Conservation (phyloP, 2,113 vertebrate genomes). For the human region DNA sequence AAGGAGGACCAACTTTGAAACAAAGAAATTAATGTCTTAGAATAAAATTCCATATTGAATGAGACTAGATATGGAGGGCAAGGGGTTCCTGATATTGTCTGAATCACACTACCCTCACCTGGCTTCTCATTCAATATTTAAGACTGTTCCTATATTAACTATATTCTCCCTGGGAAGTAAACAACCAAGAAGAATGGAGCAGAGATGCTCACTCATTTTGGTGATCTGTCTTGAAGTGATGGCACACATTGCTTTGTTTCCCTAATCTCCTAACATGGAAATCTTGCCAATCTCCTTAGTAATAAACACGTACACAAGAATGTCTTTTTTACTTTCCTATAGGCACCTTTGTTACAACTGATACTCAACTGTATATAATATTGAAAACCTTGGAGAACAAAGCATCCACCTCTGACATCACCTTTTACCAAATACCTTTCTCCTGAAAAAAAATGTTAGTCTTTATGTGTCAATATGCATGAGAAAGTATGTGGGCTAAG, state of each 20-base stretch:
- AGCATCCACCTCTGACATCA: background rate
- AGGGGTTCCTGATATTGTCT: background rate
- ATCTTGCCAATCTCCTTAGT: background rate
- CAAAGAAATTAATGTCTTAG: background rate
- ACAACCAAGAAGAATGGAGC: background rate
- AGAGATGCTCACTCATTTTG: background rate
- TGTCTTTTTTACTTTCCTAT: background rate
- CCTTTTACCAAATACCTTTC: background rate
- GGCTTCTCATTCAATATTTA: background rate
- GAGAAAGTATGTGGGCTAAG: background rate
- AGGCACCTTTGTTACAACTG: background rate
- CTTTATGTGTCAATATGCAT: background rate
- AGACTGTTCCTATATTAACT: background rate
- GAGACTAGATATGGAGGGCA: background rate
- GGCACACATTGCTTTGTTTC: background rate
- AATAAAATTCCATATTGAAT: background rate
- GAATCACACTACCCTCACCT: background rate
- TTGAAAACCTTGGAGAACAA: slow-evolving; percentile 21
- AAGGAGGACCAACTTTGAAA: background rate
- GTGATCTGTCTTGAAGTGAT: background rate
- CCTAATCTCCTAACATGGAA: background rate
- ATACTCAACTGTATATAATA: background rate
- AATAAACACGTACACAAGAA: background rate
- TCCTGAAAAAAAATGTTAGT: background rate
- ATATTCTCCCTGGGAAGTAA: background rate